Evolutionary conservation across 2,113 vertebrate genomes (phyloP), one percentile per base, ranked within the genome.

Genomic region (Mobula birostris): DNA sequence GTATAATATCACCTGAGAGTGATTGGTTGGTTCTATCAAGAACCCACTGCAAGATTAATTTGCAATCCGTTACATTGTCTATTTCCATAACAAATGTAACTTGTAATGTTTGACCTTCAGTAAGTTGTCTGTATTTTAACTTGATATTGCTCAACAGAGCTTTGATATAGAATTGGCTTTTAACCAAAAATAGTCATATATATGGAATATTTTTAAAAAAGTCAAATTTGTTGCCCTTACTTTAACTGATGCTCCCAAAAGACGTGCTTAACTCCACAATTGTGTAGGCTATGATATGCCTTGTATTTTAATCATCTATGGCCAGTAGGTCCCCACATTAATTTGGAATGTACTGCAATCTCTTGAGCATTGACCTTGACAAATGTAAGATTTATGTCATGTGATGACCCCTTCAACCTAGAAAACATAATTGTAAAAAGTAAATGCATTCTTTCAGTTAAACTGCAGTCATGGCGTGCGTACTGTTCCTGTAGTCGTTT

Each of bases 361-460:
- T 63, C 32, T 72, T 72, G 32, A 48, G 66, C 72, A 27, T 72
- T 36, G 70, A 48, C 32, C 90, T 92, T 92, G 66, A 32, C 90
- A 92, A 58, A 85, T 56, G 82, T 85, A 85, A 63, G 58, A 14
- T 74, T 70, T 72, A 83, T 48, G 36, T 72, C 83, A 63, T 91
- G 87, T 91, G 87, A 91, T n/a, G 66, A 91, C 68, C 63, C 15
- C 29, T 85, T 40, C 72, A 92, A 72, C 68, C 90, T 72, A 48
- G 66, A 92, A 92, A 74, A 70, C 66, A 74, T 92, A 48, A 40
- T 92, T 92, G 90, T 72, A 66, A 48, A 32, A 92, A 74, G 40
- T 70, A 66, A 92, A 74, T 92, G 90, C 66, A 92, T 68, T 92
- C 90, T 70, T 72, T 40, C 24, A 36, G 90, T 72, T 92, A 40